Evolutionary conservation across 1,140 invertebrate genomes (phyloP).

Genomic region (Drosophila sp.): DNA sequence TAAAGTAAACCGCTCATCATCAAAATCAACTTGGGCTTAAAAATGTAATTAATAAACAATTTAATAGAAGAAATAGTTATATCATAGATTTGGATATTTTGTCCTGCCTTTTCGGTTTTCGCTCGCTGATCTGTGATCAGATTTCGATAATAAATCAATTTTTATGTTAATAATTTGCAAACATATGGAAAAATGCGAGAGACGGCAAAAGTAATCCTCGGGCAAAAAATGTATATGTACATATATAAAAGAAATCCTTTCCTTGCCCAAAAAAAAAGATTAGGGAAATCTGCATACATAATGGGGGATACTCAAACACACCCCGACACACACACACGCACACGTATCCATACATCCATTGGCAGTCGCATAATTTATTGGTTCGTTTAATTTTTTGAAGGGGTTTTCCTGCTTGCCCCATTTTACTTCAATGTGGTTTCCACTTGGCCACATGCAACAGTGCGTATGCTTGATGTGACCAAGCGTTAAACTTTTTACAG

Average conservation of each 20-base stretch:
- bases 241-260: constrained; percentile 29
- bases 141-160: constrained; percentile 2
- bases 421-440: not conserved
- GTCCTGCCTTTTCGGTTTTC: too few species aligned
- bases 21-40: too few species aligned
- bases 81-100: too few species aligned
- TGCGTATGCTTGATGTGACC: constrained; percentile 66
- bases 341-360: constrained; percentile 22
- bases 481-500: constrained; percentile 36
- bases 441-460: constrained; percentile 43
- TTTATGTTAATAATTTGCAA: not conserved
- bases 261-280: constrained; percentile 35
- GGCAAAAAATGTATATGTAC: not conserved
- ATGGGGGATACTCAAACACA: constrained; percentile 59
- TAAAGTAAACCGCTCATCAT: too few species aligned
- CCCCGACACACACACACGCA: not conserved
- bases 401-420: not conserved
- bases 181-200: not conserved
- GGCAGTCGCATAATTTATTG: constrained; percentile 67
- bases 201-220: not conserved
- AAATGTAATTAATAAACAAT: too few species aligned
- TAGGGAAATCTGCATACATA: constrained; percentile 65
- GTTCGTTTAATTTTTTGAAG: constrained; percentile 66
- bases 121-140: not conserved
- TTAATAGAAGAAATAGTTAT: too few species aligned